phyloP scores from a whole-genome alignment of 2,113 vertebrate species.

The Pluvianellus socialis region DNA sequence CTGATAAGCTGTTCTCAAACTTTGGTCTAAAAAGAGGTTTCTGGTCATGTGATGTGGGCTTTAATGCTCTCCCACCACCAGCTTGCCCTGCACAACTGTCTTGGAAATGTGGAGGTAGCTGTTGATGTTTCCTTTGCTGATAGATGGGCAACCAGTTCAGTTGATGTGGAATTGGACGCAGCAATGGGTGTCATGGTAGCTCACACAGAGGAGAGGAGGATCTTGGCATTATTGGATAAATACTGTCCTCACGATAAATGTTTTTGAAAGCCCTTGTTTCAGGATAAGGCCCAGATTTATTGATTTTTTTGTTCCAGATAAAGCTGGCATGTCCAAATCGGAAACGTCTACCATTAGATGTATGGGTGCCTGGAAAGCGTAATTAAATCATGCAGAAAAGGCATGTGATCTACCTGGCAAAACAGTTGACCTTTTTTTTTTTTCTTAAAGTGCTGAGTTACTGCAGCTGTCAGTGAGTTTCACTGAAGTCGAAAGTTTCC shows the following conservation, averaged over 20 bases:
- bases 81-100: background rate
- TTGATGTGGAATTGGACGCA: accelerated
- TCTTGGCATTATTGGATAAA: background rate
- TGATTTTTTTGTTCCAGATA: background rate
- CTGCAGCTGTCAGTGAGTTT: background rate
- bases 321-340: background rate
- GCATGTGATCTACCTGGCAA: background rate
- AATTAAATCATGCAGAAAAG: background rate
- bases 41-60: background rate
- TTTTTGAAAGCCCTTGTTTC: background rate
- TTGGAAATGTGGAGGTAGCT: background rate
- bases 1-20: slow-evolving; percentile 1
- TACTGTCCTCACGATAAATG: background rate
- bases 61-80: background rate
- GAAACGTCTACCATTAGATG: background rate
- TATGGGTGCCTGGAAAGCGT: background rate
- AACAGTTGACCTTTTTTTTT: background rate
- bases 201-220: background rate
- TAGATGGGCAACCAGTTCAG: accelerated
- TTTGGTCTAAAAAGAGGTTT: background rate
- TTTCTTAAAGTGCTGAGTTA: background rate
- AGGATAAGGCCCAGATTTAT: background rate
- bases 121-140: background rate
- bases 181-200: background rate
- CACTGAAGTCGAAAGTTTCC: background rate